These are phyloP conservation scores for Zoanthus sansibaricus DNA, from an alignment of 92 coral and sea anemone genomes.

Conservation along the genomic window DNA sequence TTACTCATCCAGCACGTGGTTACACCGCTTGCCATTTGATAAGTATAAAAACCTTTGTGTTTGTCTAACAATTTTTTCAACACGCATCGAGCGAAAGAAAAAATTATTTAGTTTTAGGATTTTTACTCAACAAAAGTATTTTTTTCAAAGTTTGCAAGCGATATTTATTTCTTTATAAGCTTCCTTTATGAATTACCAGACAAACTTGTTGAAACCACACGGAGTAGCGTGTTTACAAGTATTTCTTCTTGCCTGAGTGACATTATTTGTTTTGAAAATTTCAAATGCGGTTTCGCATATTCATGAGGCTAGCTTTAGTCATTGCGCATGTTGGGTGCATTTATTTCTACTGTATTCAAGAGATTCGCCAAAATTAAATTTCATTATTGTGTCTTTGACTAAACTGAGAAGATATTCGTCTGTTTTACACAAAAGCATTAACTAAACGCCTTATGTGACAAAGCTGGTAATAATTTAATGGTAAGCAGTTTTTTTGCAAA, in stretches of 20 bases:
- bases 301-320: constrained; percentile 1
- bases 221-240: constrained; percentile 18
- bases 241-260: constrained; percentile 35
- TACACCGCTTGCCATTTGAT: neutral
- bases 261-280: constrained; percentile 5
- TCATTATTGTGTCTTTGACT: too few species aligned
- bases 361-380: neutral
- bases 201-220: neutral
- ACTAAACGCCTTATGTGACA: too few species aligned
- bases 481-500: too few species aligned
- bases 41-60: constrained; percentile 24
- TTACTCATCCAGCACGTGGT: neutral
- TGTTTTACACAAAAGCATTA: too few species aligned
- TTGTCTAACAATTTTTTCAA: constrained; percentile 35
- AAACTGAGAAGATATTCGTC: too few species aligned
- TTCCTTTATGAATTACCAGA: neutral
- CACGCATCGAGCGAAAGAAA: neutral
- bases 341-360: neutral
- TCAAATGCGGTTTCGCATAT: constrained; percentile 28
- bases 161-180: neutral
- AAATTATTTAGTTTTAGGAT: neutral
- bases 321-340: too few species aligned
- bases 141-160: neutral
- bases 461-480: too few species aligned
- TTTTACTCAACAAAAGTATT: neutral